A percentile compares a stretch with the other conserved stretches of the same genome.
Evolutionary conservation across 2,797 vertebrate genomes (phyloP).

Genomic region (Chloroceryle amazona): DNA sequence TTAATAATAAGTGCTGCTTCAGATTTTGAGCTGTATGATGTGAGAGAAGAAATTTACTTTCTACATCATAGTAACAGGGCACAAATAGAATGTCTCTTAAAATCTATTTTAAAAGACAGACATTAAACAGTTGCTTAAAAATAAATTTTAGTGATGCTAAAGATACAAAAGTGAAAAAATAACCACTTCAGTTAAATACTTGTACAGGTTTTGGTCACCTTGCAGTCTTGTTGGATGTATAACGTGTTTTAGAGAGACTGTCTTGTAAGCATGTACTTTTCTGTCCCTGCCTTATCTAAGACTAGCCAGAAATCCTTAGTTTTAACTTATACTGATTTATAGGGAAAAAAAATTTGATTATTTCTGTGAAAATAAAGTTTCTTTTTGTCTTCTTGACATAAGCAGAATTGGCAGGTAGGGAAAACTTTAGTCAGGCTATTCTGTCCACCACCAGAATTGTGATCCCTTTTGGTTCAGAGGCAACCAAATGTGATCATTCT

Average conservation of each 20-base stretch:
- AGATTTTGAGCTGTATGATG: not conserved
- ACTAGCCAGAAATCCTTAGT: not conserved
- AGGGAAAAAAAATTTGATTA: not conserved
- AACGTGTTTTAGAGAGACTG: rapidly evolving
- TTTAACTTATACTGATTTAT: not conserved
- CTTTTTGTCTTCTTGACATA: not conserved
- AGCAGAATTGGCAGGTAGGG: not conserved
- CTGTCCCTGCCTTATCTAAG: not conserved
- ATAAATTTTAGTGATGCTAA: not conserved
- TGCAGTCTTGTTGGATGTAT: not conserved
- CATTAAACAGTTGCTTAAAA: not conserved
- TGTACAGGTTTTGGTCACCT: not conserved
- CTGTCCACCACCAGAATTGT: not conserved
- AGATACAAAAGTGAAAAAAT: not conserved
- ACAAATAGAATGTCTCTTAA: not conserved
- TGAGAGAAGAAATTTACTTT: not conserved
- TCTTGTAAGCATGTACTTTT: not conserved
- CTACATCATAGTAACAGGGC: rapidly evolving
- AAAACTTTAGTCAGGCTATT: not conserved
- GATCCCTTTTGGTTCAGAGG: not conserved
- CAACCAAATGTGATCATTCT: rapidly evolving
- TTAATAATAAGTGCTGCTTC: not conserved
- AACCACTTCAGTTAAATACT: not conserved
- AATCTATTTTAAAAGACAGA: not conserved
- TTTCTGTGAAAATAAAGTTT: not conserved